Evolutionary conservation across 2,113 vertebrate genomes (phyloP), one percentile per base, ranked within the genome.

Genomic region (Athene noctua): DNA sequence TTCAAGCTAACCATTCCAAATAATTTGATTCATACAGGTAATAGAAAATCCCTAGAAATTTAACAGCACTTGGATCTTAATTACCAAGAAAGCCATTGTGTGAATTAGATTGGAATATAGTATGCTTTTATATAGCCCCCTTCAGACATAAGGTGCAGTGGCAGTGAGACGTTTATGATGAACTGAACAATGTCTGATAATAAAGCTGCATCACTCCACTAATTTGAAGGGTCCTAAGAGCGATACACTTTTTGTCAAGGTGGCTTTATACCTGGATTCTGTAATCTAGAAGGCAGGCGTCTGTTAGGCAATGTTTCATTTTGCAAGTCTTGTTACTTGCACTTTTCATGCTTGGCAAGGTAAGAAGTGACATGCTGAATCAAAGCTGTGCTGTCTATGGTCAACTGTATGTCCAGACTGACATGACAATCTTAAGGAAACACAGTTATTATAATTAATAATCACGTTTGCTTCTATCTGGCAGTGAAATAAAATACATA

Each of bases 161-260:
- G 62, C 51, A 92, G 49, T 42, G 54, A 90, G 74, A 93, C 11
- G 0, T 90, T 94, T 88, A 86, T 96, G 79, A 94, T 90, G 90
- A 96, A 90, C 59, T 86, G 94, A 93, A 77, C 71, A 70, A 73
- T 86, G 46, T 66, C 58, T 95, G 54, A 55, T 90, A 91, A 93
- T 95, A 95, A 95, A 96, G 71, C 27, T 90, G 68, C 51, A 92
- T 93, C 85, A 80, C 66, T 96, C n/a, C 51, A 86, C 74, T 92
- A 92, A 94, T 95, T 68, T 89, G 61, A 96, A 92, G 54, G 42
- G 54, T 88, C 85, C 54, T 93, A 66, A 77, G 57, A 79, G 74
- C 61, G 52, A 80, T 73, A 73, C 70, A 86, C 15, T 65, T 93
- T 81, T 93, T 90, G 59, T 94, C 67, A 78, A 80, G 19, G 58